Conservation (phyloP, 2,113 vertebrate species). For the Sciurus niger region DNA sequence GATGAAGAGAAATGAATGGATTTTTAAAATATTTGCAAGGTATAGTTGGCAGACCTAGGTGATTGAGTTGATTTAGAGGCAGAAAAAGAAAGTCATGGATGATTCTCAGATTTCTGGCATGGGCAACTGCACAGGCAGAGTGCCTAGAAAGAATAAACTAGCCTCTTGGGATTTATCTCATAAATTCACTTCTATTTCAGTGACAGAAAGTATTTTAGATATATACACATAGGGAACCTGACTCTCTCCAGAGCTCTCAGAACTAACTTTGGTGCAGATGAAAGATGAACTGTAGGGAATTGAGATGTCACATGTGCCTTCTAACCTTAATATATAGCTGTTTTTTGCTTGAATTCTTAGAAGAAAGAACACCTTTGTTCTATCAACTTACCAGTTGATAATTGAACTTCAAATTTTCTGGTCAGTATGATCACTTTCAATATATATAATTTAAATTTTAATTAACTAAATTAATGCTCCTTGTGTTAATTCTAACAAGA, state of each 20-base stretch:
- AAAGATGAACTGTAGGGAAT: constrained; percentile 22
- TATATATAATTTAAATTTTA: background rate
- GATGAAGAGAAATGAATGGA: constrained; percentile 58
- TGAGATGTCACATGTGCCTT: background rate
- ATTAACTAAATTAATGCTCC: background rate
- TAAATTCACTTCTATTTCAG: constrained; percentile 74
- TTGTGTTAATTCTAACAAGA: background rate
- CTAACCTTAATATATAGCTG: background rate
- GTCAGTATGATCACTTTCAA: background rate
- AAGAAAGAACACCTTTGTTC: constrained; percentile 13
- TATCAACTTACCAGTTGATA: background rate
- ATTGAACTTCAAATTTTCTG: background rate
- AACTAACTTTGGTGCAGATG: constrained; percentile 46
- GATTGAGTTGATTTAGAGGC: constrained; percentile 68
- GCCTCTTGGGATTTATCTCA: constrained; percentile 57
- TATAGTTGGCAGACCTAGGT: background rate
- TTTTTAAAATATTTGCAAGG: constrained; percentile 39
- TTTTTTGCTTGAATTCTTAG: constrained; percentile 25
- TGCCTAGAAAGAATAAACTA: constrained; percentile 76
- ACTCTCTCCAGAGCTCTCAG: constrained; percentile 70
- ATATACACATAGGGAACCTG: constrained; percentile 50
- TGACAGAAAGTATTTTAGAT: constrained; percentile 66
- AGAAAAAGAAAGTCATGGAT: constrained; percentile 54
- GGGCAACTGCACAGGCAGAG: constrained; percentile 65
- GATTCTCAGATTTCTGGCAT: constrained; percentile 73